Percentiles rank a stretch among this genome's conserved stretches.
Conservation (phyloP, 2,888 invertebrate species). For the Napeogenes inachia region DNA sequence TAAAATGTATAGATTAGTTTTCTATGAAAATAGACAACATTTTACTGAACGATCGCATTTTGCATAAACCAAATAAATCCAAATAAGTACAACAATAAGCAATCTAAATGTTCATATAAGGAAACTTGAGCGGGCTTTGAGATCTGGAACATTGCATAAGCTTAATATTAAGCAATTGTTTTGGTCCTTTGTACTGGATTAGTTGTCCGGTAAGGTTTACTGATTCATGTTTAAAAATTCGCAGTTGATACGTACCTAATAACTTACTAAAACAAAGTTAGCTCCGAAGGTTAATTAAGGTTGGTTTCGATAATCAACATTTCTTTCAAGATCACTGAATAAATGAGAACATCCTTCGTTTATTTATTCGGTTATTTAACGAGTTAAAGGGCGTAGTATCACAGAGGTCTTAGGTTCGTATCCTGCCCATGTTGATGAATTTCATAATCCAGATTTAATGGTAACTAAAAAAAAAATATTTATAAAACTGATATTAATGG, state of each 20-base stretch:
- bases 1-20: no score
- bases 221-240: constrained; percentile 53
- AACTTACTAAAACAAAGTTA: constrained; percentile 43
- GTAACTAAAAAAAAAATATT: no score
- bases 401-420: no score
- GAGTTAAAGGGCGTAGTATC: no score
- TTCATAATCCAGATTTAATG: no score
- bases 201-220: constrained; percentile 46
- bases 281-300: no score
- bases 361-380: no score
- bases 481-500: no score
- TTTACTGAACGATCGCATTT: constrained; percentile 1
- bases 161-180: constrained; percentile 56
- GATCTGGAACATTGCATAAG: constrained; percentile 64
- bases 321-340: no score
- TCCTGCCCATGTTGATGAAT: no score
- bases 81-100: constrained; percentile 23
- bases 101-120: constrained; percentile 30
- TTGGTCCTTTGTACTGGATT: constrained; percentile 38
- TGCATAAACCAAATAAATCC: constrained; percentile 7
- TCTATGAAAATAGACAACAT: neutral
- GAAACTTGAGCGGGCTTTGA: constrained; percentile 37
- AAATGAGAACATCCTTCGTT: no score
- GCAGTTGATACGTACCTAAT: constrained; percentile 45
- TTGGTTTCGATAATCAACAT: no score